These are phyloP conservation scores for Ariopsis seemanni DNA, from an alignment of 2,113 vertebrate genomes.

Conservation along the genomic window DNA sequence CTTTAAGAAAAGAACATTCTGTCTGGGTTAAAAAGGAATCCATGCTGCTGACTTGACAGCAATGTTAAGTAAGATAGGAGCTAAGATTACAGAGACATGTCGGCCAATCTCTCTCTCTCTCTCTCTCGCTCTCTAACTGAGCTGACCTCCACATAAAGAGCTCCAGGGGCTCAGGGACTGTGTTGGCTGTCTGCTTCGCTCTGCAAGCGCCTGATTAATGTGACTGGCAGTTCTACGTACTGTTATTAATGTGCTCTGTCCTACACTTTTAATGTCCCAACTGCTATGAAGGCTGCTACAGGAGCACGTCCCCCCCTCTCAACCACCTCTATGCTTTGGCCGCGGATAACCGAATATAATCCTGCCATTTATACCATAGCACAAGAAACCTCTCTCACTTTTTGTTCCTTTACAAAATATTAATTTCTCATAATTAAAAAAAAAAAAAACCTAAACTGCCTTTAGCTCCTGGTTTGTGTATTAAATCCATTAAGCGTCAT, in stretches of 20 bases:
- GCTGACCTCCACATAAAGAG: slow-evolving; percentile 46
- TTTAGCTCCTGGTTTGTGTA: slow-evolving; percentile 12
- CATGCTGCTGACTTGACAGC: slow-evolving; percentile 15
- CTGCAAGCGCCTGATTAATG: slow-evolving; percentile 53
- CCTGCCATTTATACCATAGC: not conserved
- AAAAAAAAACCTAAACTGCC: too few relatives aligned
- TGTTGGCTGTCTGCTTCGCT: slow-evolving; percentile 44
- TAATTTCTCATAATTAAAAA: slow-evolving; percentile 19
- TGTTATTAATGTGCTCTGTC: slow-evolving; percentile 59
- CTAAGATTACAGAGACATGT: slow-evolving; percentile 21
- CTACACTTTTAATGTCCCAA: slow-evolving; percentile 50
- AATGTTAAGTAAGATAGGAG: slow-evolving; percentile 22
- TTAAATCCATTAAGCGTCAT: not conserved
- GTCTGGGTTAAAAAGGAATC: not conserved
- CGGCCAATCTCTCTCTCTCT: not conserved
- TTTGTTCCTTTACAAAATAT: slow-evolving; percentile 11
- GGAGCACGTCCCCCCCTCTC: slow-evolving; percentile 20
- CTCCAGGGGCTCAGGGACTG: slow-evolving; percentile 38
- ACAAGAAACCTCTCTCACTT: not conserved
- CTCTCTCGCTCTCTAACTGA: slow-evolving; percentile 28
- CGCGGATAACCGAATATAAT: not conserved
- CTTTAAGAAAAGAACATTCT: not conserved
- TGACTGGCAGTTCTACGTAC: slow-evolving; percentile 53
- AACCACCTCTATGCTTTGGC: not conserved
- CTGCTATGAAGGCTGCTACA: slow-evolving; percentile 33